These are phyloP conservation scores for Cyrtodaria siliqua DNA, from an alignment of 2,888 invertebrate species.

Conservation along the genomic window DNA sequence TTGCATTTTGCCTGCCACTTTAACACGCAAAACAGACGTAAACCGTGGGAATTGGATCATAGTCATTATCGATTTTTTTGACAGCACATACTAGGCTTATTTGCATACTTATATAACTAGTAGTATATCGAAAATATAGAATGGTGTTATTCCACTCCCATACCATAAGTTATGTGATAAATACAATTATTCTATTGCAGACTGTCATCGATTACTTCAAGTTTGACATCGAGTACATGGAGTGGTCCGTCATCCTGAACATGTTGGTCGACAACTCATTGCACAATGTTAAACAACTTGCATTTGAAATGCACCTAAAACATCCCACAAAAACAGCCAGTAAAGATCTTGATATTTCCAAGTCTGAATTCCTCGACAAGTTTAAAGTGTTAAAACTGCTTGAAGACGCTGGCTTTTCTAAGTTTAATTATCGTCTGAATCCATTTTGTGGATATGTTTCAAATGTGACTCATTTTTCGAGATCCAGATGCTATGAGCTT, in stretches of 20 bases:
- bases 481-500: constrained; percentile 77
- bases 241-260: constrained; percentile 81
- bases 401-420: constrained; percentile 70
- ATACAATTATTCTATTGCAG: constrained; percentile 60
- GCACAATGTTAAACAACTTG: constrained; percentile 77
- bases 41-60: too few species aligned
- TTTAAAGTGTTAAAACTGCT: constrained; percentile 68
- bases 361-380: constrained; percentile 72
- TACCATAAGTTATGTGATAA: too few species aligned
- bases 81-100: too few species aligned
- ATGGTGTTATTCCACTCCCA: too few species aligned
- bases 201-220: constrained; percentile 84
- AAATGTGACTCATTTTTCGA: constrained; percentile 39
- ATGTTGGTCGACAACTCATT: constrained; percentile 69
- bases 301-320: constrained; percentile 77
- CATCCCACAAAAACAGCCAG: constrained; percentile 58
- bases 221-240: constrained; percentile 85
- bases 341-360: constrained; percentile 48
- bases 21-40: too few species aligned
- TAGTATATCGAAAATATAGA: too few species aligned
- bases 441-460: constrained; percentile 75
- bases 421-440: constrained; percentile 78
- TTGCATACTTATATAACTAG: too few species aligned
- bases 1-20: too few species aligned
- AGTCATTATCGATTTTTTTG: too few species aligned